phyloP scores from a whole-genome alignment of 2,113 vertebrate species.

The Stigmatopora nigra region DNA sequence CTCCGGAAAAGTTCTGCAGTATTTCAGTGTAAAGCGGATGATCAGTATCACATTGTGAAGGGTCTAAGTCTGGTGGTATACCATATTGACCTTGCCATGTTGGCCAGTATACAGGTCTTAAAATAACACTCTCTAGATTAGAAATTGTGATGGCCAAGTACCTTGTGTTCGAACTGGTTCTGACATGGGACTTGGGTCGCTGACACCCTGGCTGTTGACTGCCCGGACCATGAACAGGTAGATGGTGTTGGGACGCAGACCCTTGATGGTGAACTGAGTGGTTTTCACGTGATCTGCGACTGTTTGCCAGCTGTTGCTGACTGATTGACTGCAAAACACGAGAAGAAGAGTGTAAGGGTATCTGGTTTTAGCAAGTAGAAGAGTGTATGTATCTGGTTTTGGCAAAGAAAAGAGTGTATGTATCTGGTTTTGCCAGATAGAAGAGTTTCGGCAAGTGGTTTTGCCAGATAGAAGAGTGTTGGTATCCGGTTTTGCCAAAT shows the following conservation, averaged over 20 bases:
- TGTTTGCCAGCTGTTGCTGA: constrained; percentile 98
- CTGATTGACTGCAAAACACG: constrained; percentile 78
- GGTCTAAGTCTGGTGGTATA: not conserved
- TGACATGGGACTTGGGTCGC: constrained; percentile 95
- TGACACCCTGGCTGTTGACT: constrained; percentile 89
- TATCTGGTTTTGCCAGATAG: no score
- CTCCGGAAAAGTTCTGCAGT: constrained; percentile 37
- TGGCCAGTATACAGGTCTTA: not conserved
- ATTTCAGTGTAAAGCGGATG: constrained; percentile 19
- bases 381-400: no score
- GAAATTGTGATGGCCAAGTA: constrained; percentile 42
- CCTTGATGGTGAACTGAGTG: constrained; percentile 82
- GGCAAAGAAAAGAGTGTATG: no score
- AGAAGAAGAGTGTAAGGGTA: no score
- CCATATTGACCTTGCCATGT: constrained; percentile 5
- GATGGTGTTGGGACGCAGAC: constrained; percentile 93
- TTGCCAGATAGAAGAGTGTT: no score
- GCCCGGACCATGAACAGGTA: constrained; percentile 98
- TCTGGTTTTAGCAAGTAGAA: no score
- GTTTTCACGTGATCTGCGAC: constrained; percentile 93
- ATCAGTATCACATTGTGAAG: constrained; percentile 23
- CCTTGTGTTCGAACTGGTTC: constrained; percentile 97
- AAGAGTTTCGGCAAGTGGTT: no score
- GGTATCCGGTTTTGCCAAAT: no score
- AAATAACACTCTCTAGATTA: constrained; percentile 3